A percentile compares a stretch with the other conserved stretches of the same genome.
Conservation (phyloP, 1,140 invertebrate species). For the Ceratosolen fusciceps region DNA sequence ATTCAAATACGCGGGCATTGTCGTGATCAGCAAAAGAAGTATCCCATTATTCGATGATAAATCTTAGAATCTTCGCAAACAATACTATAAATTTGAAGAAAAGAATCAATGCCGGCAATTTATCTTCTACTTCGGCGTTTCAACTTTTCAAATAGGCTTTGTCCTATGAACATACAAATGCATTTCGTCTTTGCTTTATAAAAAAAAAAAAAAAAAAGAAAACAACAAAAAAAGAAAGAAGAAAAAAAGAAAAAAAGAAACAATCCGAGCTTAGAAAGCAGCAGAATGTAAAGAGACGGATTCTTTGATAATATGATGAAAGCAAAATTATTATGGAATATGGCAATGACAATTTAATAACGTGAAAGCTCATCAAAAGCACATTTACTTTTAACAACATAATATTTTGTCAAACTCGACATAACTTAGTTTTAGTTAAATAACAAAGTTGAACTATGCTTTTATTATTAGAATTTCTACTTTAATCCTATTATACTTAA, state of each 20-base stretch:
- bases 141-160: neutral
- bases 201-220: neutral
- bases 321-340: neutral
- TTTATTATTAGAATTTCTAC: neutral
- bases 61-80: constrained; percentile 2
- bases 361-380: neutral
- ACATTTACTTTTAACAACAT: neutral
- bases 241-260: no score
- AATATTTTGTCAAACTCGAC: neutral
- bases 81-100: constrained; percentile 25
- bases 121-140: neutral
- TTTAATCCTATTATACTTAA: neutral
- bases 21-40: constrained; percentile 29
- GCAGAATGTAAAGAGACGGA: no score
- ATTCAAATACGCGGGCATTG: constrained; percentile 41
- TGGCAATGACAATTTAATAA: neutral
- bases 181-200: neutral
- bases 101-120: neutral
- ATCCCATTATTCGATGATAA: neutral
- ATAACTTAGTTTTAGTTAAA: neutral
- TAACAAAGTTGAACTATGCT: neutral
- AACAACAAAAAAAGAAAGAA: neutral
- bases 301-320: neutral
- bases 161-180: neutral
- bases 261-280: no score